These are phyloP conservation scores for Colostygia pectinataria DNA, from an alignment of 2,888 invertebrate species.

Conservation along the genomic window DNA sequence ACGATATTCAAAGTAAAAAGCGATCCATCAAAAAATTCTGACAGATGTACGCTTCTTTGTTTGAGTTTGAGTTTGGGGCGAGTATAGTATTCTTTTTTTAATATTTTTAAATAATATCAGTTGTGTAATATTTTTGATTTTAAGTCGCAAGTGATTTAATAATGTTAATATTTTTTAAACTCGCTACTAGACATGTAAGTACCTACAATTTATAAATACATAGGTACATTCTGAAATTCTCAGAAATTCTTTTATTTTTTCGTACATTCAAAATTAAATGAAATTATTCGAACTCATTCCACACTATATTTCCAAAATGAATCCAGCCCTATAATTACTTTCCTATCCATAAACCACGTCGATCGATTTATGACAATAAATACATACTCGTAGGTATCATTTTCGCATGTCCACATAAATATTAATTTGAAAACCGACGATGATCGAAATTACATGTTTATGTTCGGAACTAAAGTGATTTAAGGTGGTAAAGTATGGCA, in stretches of 20 bases:
- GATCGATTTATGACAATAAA: conserved; percentile 28
- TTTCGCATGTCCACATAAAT: conserved; percentile 37
- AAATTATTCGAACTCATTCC: conserved; percentile 1
- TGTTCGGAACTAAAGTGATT: conserved; percentile 33
- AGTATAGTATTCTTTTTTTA: conserved; percentile 16
- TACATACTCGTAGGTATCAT: conserved; percentile 28
- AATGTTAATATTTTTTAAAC: too few species aligned
- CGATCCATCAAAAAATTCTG: conserved; percentile 75
- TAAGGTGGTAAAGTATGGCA: conserved; percentile 16
- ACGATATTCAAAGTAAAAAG: conserved; percentile 57
- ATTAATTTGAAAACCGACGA: conserved; percentile 35
- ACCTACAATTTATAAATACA: too few species aligned
- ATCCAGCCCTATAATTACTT: conserved; percentile 15
- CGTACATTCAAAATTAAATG: not conserved
- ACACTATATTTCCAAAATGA: conserved; percentile 5
- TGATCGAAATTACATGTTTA: conserved; percentile 35
- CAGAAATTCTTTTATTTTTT: too few species aligned
- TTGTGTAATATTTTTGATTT: too few species aligned
- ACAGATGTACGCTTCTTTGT: conserved; percentile 59
- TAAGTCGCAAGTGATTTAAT: too few species aligned
- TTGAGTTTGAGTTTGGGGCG: conserved; percentile 19
- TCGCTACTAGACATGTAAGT: too few species aligned
- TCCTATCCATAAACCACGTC: conserved; percentile 12
- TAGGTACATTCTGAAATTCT: too few species aligned
- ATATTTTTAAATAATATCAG: too few species aligned